Conservation (phyloP, 1,140 invertebrate species). For the Rhopalosiphum padi region DNA sequence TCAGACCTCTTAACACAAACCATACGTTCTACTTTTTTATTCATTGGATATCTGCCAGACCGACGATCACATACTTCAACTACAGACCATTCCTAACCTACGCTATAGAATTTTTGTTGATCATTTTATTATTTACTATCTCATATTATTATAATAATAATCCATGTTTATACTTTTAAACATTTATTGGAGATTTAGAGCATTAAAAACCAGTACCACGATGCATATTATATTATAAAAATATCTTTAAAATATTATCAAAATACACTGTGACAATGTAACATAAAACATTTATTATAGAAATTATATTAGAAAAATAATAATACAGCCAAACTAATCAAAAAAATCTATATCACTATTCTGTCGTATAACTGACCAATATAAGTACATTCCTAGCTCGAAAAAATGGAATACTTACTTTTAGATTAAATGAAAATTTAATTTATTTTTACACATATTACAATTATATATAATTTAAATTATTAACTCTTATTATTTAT, state of each 20-base stretch:
- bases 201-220: not conserved
- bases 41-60: not conserved
- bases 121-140: not conserved
- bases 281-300: not conserved
- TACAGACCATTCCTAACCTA: not conserved
- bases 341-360: not conserved
- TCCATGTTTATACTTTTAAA: too few relatives aligned
- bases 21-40: not conserved
- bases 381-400: not conserved
- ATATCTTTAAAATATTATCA: too few relatives aligned
- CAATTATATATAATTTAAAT: not conserved
- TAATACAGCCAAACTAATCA: too few relatives aligned
- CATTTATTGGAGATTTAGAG: not conserved
- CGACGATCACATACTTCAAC: not conserved
- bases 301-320: not conserved
- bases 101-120: not conserved
- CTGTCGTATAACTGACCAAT: not conserved
- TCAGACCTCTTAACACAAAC: not conserved
- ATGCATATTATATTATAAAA: not conserved
- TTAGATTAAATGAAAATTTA: not conserved
- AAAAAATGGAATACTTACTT: not conserved
- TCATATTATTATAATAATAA: too few relatives aligned
- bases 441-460: not conserved
- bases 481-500: not conserved
- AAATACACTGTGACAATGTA: not conserved